A percentile compares a stretch with the other conserved stretches of the same genome.
These are phyloP conservation scores for Bovichtus variegatus DNA, from an alignment of 2,797 vertebrate genomes.

Conservation along the genomic window DNA sequence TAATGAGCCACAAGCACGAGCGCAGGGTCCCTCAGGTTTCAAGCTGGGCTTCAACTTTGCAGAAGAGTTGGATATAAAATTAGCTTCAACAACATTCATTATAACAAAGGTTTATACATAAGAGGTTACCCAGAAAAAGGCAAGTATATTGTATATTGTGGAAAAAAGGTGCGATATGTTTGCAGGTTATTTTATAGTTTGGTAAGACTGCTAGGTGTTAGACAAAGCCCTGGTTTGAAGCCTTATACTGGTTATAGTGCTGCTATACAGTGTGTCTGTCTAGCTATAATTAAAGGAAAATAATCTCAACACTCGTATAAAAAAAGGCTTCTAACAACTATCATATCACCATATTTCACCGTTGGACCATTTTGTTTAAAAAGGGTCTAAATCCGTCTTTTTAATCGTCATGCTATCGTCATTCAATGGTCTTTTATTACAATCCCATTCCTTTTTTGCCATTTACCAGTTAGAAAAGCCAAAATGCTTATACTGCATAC, in stretches of 20 bases:
- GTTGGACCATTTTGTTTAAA: constrained; percentile 1
- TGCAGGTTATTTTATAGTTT: constrained; percentile 65
- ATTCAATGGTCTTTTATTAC: neutral
- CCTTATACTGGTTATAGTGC: constrained; percentile 30
- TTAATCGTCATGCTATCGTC: constrained; percentile 9
- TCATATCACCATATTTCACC: neutral
- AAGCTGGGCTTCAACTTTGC: constrained; percentile 27
- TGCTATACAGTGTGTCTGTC: constrained; percentile 31
- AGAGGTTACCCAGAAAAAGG: constrained; percentile 54
- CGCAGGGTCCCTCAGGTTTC: constrained; percentile 26
- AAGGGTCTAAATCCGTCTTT: neutral
- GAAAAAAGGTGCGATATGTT: constrained; percentile 65
- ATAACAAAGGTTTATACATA: constrained; percentile 57
- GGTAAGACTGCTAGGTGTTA: constrained; percentile 61
- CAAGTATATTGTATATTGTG: constrained; percentile 56
- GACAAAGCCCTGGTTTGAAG: constrained; percentile 65
- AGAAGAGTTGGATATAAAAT: constrained; percentile 49
- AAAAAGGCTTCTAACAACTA: constrained; percentile 10
- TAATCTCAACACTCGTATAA: constrained; percentile 21
- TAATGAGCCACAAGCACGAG: constrained; percentile 8
- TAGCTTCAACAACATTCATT: constrained; percentile 59
- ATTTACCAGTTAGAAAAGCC: neutral
- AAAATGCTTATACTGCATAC: neutral
- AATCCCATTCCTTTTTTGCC: constrained; percentile 3
- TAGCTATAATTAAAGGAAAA: constrained; percentile 35